Evolutionary conservation across 1,140 invertebrate genomes (phyloP).

Genomic region (Bombus vancouverensis): DNA sequence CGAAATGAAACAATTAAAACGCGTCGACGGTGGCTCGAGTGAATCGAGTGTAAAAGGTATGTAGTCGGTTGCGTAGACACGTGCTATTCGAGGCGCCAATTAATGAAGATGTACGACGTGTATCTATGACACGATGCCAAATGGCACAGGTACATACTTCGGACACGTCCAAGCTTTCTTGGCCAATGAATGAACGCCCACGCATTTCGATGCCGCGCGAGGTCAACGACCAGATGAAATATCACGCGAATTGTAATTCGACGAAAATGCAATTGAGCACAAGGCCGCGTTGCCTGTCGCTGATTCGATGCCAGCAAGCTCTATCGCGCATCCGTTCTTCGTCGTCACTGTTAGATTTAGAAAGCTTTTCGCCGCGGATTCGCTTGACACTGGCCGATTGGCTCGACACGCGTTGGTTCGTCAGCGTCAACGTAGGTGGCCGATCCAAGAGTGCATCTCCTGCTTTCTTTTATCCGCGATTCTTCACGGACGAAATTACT

Average conservation of each 20-base stretch:
- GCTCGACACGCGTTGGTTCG: slow-evolving; percentile 53
- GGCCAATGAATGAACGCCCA: slow-evolving; percentile 62
- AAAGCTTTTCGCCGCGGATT: slow-evolving; percentile 52
- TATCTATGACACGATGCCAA: slow-evolving; percentile 38
- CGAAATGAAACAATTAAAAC: slow-evolving; percentile 23
- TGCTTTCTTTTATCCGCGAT: background rate
- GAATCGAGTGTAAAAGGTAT: slow-evolving; percentile 10
- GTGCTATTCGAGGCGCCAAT: slow-evolving; percentile 34
- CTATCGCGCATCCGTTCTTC: slow-evolving; percentile 12
- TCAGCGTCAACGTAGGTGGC: slow-evolving; percentile 59
- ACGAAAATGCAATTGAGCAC: slow-evolving; percentile 67
- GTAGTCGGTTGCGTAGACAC: slow-evolving; percentile 22
- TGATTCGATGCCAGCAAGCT: slow-evolving; percentile 61
- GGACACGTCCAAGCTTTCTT: slow-evolving; percentile 44
- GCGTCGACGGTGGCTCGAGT: background rate
- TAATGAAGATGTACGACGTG: slow-evolving; percentile 26
- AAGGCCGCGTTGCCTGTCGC: slow-evolving; percentile 57
- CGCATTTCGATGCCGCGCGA: slow-evolving; percentile 54
- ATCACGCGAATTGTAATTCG: slow-evolving; percentile 45
- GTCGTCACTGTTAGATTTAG: slow-evolving; percentile 40
- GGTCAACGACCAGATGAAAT: slow-evolving; percentile 61
- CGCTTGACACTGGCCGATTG: slow-evolving; percentile 50
- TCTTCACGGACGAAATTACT: slow-evolving; percentile 20
- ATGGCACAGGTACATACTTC: slow-evolving; percentile 16
- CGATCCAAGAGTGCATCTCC: slow-evolving; percentile 18